phyloP scores from a whole-genome alignment of 1,140 invertebrate species.

The Rhopalosiphum padi region DNA sequence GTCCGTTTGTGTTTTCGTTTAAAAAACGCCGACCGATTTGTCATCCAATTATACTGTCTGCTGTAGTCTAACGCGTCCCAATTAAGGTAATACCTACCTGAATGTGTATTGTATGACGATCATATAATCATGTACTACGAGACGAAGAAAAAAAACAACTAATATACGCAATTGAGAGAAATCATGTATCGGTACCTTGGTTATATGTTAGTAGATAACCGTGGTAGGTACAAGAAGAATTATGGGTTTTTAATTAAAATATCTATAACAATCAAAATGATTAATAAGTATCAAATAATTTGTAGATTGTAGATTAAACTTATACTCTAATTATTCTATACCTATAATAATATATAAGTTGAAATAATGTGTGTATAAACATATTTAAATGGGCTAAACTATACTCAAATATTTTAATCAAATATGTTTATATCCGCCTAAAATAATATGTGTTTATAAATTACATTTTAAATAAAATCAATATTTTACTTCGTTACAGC shows the following conservation, averaged over 20 bases:
- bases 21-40: slow-evolving; percentile 53
- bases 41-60: slow-evolving; percentile 47
- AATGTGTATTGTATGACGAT: not conserved
- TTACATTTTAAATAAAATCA: not conserved
- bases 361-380: too few relatives aligned
- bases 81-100: slow-evolving; percentile 40
- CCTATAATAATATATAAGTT: too few relatives aligned
- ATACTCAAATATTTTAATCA: too few relatives aligned
- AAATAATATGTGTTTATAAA: not conserved
- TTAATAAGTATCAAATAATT: too few relatives aligned
- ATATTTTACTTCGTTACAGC: not conserved
- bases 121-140: not conserved
- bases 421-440: not conserved
- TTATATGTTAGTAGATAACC: not conserved
- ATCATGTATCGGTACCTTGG: not conserved
- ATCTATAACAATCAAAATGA: too few relatives aligned
- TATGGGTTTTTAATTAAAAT: not conserved
- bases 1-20: slow-evolving; percentile 48
- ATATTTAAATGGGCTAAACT: too few relatives aligned
- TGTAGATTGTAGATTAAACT: too few relatives aligned
- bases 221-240: not conserved
- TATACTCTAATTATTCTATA: too few relatives aligned
- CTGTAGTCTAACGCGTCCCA: not conserved
- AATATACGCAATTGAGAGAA: not conserved
- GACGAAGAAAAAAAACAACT: not conserved